Percentiles rank a stretch among this genome's conserved stretches.
Evolutionary conservation across 2,888 invertebrate genomes (phyloP).

Genomic region (Eurytoma adleriae): DNA sequence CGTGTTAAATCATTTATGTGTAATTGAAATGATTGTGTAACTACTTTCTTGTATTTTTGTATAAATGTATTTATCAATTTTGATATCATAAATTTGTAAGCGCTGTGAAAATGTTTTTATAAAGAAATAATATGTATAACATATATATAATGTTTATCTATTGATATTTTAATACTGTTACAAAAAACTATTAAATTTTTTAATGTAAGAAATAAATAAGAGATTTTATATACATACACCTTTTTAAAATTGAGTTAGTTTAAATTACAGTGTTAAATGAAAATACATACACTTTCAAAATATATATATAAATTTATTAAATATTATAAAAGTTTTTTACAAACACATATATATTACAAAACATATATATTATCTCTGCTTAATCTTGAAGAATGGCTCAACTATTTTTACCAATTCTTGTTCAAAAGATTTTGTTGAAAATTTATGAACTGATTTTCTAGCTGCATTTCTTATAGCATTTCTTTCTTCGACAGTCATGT

Average conservation of each 20-base stretch:
- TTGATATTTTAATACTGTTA: background rate
- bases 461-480: constrained; percentile 85
- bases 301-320: constrained; percentile 50
- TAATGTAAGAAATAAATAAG: constrained; percentile 1
- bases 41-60: too few species aligned
- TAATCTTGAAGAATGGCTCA: constrained; percentile 80
- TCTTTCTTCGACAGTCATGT: constrained; percentile 80
- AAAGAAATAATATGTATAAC: background rate
- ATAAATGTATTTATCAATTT: background rate
- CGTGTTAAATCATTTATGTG: too few species aligned
- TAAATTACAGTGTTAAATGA: background rate
- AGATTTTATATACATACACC: background rate
- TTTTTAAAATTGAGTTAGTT: background rate
- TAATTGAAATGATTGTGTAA: too few species aligned
- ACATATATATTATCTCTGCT: constrained; percentile 45
- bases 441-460: constrained; percentile 90
- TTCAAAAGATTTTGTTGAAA: constrained; percentile 90
- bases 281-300: constrained; percentile 21
- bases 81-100: background rate
- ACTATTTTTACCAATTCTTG: constrained; percentile 85
- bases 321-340: constrained; percentile 34
- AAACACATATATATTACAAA: background rate
- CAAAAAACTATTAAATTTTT: background rate
- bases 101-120: background rate
- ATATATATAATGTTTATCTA: background rate